Conservation (phyloP, 2,888 invertebrate species). For the Ethmia dodecea region DNA sequence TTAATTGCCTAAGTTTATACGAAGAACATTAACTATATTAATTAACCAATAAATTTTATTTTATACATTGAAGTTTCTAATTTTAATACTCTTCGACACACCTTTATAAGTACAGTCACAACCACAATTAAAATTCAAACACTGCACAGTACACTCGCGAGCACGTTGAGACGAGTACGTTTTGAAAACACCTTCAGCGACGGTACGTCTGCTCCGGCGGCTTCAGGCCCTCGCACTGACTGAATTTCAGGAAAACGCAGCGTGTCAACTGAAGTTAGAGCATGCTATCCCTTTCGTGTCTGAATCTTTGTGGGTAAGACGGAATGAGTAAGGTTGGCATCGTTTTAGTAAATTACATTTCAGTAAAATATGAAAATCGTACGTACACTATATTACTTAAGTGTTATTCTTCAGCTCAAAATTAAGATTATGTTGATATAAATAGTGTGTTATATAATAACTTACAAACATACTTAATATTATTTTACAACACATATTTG, state of each 20-base stretch:
- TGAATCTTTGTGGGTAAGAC: slow-evolving; percentile 6
- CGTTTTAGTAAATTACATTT: too few relatives aligned
- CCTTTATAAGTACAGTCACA: slow-evolving; percentile 9
- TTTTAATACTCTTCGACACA: slow-evolving; percentile 1
- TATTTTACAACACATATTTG: too few relatives aligned
- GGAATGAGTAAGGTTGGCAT: background rate
- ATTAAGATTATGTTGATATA: too few relatives aligned
- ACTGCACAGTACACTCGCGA: slow-evolving; percentile 9
- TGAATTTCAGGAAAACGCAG: slow-evolving; percentile 18
- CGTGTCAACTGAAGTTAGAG: slow-evolving; percentile 11
- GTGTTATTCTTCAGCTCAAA: too few relatives aligned
- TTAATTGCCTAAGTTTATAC: slow-evolving; percentile 13
- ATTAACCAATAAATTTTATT: slow-evolving; percentile 1
- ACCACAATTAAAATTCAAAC: slow-evolving; percentile 10
- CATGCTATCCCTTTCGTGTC: slow-evolving; percentile 23
- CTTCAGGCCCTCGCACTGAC: slow-evolving; percentile 19
- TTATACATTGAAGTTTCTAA: background rate
- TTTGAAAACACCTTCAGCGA: background rate
- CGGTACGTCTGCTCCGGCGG: slow-evolving; percentile 4
- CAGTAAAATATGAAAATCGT: too few relatives aligned
- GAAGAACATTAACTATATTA: slow-evolving; percentile 3
- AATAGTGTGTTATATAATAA: too few relatives aligned
- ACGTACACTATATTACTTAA: too few relatives aligned
- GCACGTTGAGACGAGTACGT: background rate
- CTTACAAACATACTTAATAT: too few relatives aligned